A percentile compares a stretch with the other conserved stretches of the same genome.
phyloP scores from a whole-genome alignment of 2,113 vertebrate genomes.

The Pluvianellus socialis region DNA sequence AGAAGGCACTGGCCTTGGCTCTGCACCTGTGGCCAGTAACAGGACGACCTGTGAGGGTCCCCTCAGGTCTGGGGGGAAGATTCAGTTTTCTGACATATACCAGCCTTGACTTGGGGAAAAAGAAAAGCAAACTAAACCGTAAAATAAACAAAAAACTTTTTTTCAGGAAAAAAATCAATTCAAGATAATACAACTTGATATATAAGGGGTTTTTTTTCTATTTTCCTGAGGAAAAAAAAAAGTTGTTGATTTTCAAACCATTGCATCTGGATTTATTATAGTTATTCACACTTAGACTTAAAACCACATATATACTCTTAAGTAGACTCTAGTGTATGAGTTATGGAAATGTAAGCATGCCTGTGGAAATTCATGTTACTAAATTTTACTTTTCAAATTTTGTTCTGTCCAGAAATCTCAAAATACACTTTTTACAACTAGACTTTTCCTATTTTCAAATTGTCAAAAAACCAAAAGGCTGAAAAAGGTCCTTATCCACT shows the following conservation, averaged over 20 bases:
- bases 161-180: background rate
- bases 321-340: background rate
- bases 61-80: no score
- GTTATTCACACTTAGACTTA: background rate
- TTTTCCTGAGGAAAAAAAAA: background rate
- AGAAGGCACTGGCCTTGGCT: background rate
- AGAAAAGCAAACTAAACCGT: background rate
- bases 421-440: background rate
- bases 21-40: accelerated
- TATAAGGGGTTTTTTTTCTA: background rate
- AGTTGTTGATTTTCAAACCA: background rate
- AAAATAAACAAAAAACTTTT: background rate
- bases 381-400: background rate
- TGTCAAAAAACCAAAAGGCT: background rate
- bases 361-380: background rate
- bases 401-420: background rate
- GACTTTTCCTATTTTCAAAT: background rate
- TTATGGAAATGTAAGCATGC: background rate
- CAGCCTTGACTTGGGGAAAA: background rate
- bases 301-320: background rate
- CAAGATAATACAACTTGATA: background rate
- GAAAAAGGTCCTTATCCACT: background rate
- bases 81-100: background rate
- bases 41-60: background rate
- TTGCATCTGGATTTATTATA: background rate